A percentile compares a stretch with the other conserved stretches of the same genome.
Conservation (phyloP, 2,113 vertebrate species). For the Aegithalos caudatus region DNA sequence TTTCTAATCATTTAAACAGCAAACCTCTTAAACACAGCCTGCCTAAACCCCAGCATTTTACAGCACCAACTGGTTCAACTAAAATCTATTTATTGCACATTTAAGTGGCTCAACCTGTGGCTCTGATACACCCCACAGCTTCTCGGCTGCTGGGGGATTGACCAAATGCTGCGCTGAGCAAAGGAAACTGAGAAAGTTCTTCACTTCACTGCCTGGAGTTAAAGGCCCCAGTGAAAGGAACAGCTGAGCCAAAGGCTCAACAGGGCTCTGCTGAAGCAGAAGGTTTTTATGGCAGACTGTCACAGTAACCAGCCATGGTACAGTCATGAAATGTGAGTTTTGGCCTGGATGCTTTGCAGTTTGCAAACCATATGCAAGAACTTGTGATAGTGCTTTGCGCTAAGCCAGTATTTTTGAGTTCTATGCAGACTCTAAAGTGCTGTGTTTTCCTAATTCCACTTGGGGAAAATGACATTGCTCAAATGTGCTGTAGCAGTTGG, state of each 20-base stretch:
- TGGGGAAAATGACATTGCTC: neutral
- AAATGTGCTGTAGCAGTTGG: neutral
- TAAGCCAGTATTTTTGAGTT: neutral
- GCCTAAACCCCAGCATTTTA: neutral
- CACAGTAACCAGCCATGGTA: neutral
- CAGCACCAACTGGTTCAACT: rapidly evolving
- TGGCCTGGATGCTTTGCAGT: neutral
- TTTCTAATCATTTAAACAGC: neutral
- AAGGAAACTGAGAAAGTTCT: neutral
- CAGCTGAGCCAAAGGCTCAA: neutral
- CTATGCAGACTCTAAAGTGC: neutral
- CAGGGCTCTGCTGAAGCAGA: neutral
- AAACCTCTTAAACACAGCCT: neutral
- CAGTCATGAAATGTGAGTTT: neutral
- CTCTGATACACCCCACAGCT: neutral
- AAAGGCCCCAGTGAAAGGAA: neutral
- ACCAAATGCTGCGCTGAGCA: neutral
- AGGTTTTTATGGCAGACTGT: neutral
- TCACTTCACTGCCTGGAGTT: neutral
- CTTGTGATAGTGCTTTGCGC: neutral
- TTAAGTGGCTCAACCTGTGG: neutral
- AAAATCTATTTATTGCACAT: neutral
- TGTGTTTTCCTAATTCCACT: neutral
- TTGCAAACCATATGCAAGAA: neutral
- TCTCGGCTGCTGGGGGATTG: neutral